These are phyloP conservation scores for Drosophila nigromelanica DNA, from an alignment of 1,140 invertebrate genomes.

Conservation along the genomic window DNA sequence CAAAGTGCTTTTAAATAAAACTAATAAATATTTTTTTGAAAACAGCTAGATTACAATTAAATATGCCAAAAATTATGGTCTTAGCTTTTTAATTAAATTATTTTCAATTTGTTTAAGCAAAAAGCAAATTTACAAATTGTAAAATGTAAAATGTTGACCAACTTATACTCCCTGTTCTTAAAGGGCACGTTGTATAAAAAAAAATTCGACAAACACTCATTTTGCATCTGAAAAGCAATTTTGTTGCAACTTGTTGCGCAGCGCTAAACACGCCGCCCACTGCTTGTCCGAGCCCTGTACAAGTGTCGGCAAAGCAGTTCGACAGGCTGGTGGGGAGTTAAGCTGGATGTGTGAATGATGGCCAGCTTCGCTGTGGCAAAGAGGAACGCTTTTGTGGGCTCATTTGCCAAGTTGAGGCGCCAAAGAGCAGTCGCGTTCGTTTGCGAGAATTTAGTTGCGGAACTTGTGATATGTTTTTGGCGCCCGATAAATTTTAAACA, in stretches of 20 bases:
- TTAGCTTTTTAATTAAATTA: too few relatives aligned
- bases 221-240: constrained; percentile 7
- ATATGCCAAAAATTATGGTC: too few relatives aligned
- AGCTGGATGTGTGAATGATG: constrained; percentile 25
- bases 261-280: neutral
- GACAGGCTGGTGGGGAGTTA: neutral
- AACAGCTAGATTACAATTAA: too few relatives aligned
- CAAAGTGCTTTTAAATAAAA: too few relatives aligned
- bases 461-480: constrained; percentile 49
- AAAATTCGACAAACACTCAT: too few relatives aligned
- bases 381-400: constrained; percentile 1
- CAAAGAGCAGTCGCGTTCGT: constrained; percentile 33
- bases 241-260: constrained; percentile 41
- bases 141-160: too few relatives aligned
- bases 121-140: too few relatives aligned
- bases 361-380: neutral
- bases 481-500: constrained; percentile 45
- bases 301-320: constrained; percentile 47
- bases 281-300: neutral
- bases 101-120: too few relatives aligned
- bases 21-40: too few relatives aligned
- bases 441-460: neutral
- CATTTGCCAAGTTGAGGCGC: constrained; percentile 31
- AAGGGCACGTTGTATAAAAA: too few relatives aligned
- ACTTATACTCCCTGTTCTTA: too few relatives aligned